These are phyloP conservation scores for Phylloscopus whistleri DNA, from an alignment of 2,113 vertebrate species.

Conservation along the genomic window DNA sequence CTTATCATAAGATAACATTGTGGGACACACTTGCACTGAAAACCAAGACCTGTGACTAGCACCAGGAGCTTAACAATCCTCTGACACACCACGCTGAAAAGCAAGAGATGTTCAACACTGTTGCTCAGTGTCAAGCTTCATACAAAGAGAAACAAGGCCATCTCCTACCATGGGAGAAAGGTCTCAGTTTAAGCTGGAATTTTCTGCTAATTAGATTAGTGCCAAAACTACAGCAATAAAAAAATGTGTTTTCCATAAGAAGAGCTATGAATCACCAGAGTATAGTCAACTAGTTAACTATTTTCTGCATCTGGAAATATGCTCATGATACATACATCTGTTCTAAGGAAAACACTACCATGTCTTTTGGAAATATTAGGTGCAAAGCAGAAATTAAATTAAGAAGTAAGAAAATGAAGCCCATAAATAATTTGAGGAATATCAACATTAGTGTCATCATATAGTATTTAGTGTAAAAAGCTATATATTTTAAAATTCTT, in stretches of 20 bases:
- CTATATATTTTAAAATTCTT: background rate
- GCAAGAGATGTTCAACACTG: background rate
- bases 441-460: background rate
- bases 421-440: background rate
- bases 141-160: background rate
- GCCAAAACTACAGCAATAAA: background rate
- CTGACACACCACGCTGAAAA: background rate
- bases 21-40: background rate
- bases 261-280: background rate
- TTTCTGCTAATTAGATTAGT: background rate
- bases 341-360: background rate
- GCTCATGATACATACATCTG: background rate
- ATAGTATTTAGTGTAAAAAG: background rate
- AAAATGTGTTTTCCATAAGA: background rate
- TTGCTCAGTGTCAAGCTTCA: background rate
- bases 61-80: background rate
- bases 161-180: background rate
- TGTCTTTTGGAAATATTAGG: background rate
- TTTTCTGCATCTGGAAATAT: background rate
- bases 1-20: slow-evolving; percentile 12
- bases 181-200: background rate
- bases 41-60: background rate
- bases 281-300: background rate
- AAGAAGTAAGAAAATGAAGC: background rate
- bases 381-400: background rate